Conservation (phyloP, 2,113 vertebrate genomes). For the Myrmophylax atrothorax region DNA sequence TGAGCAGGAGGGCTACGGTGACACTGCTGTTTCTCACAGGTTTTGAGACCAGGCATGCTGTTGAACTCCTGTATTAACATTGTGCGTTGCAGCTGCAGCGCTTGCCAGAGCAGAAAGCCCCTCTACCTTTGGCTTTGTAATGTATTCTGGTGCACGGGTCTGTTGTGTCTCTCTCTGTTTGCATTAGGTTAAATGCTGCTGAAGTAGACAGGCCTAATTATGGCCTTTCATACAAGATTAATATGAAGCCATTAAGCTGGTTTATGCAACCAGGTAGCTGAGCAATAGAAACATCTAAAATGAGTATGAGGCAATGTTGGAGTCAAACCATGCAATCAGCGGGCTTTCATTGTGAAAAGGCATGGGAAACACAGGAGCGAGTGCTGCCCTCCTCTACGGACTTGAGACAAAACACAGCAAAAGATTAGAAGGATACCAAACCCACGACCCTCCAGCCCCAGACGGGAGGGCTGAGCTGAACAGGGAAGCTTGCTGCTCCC, state of each 20-base stretch:
- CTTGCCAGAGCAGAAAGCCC: not conserved
- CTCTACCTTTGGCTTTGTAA: not conserved
- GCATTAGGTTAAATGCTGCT: not conserved
- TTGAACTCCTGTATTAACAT: not conserved
- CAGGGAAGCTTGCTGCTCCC: accelerated
- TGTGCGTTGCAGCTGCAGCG: accelerated
- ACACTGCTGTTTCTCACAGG: not conserved
- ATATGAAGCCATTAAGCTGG: constrained; percentile 42
- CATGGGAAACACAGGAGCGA: not conserved
- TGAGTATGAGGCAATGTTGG: constrained; percentile 22
- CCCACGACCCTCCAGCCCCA: not conserved
- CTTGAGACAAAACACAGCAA: not conserved
- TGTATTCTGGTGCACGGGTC: not conserved
- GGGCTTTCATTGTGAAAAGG: not conserved
- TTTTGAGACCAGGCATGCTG: not conserved
- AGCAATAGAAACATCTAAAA: constrained; percentile 56
- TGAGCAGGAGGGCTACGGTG: accelerated
- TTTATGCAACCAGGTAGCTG: constrained; percentile 63
- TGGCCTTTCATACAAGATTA: constrained; percentile 55
- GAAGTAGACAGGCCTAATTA: constrained; percentile 44
- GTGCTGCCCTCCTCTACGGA: accelerated
- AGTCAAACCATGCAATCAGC: constrained; percentile 16
- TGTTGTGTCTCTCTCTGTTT: constrained; percentile 1
- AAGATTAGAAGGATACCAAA: not conserved
- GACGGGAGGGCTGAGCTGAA: accelerated